phyloP scores from a whole-genome alignment of 1,140 invertebrate genomes.

The Caenorhabditis latens region DNA sequence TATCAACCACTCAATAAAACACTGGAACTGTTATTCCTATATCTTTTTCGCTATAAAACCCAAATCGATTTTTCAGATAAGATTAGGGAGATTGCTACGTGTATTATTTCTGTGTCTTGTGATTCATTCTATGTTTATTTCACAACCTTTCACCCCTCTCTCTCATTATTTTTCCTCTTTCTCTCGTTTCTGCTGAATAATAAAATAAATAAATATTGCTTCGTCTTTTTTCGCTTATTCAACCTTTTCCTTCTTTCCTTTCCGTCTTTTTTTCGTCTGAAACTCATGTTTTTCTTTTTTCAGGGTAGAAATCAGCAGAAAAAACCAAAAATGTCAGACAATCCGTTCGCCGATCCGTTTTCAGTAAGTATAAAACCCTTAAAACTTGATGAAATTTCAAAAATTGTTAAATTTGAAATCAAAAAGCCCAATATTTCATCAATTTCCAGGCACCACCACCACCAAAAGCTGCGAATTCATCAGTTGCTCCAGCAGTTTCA shows the following conservation, averaged over 20 bases:
- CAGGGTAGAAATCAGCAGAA: conserved; percentile 28
- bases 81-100: too few relatives aligned
- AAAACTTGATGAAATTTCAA: background rate
- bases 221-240: too few relatives aligned
- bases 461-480: background rate
- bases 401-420: background rate
- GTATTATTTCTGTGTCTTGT: too few relatives aligned
- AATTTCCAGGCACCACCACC: conserved; percentile 71
- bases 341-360: conserved; percentile 78
- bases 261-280: background rate
- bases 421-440: background rate
- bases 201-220: too few relatives aligned
- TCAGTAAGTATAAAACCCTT: conserved; percentile 64
- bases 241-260: too few relatives aligned
- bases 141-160: too few relatives aligned
- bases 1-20: too few relatives aligned
- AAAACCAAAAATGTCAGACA: conserved; percentile 68
- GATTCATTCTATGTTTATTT: too few relatives aligned
- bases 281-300: background rate
- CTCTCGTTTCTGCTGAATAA: too few relatives aligned
- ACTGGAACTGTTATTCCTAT: too few relatives aligned
- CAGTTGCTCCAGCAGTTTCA: conserved; percentile 47
- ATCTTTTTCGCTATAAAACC: too few relatives aligned
- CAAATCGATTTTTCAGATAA: background rate
- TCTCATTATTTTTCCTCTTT: too few relatives aligned